Conservation (phyloP, 1,140 invertebrate species). For the Lasioglossum albipes region DNA sequence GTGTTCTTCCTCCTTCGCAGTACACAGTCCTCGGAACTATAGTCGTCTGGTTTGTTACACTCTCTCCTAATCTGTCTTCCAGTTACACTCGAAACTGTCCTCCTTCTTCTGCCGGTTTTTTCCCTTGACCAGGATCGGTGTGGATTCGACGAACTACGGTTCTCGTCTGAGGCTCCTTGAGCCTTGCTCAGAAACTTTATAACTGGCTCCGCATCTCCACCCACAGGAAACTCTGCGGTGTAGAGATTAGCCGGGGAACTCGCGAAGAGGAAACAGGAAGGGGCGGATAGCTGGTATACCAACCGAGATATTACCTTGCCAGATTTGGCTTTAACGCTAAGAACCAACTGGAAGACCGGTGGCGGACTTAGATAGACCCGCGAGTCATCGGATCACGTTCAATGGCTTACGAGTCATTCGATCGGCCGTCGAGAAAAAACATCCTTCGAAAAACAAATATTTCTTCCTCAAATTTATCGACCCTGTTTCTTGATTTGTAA, state of each 20-base stretch:
- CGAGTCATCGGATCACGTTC: too few species aligned
- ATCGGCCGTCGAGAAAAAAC: too few species aligned
- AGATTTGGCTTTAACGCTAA: constrained; percentile 40
- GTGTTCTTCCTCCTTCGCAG: background rate
- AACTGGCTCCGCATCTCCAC: constrained; percentile 52
- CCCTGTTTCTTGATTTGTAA: too few species aligned
- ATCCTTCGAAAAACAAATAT: too few species aligned
- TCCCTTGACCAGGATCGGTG: background rate
- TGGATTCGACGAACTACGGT: background rate
- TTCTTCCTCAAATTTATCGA: too few species aligned
- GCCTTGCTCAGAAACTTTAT: constrained; percentile 61
- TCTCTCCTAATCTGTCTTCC: too few species aligned
- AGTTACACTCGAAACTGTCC: too few species aligned
- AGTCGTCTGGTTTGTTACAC: too few species aligned
- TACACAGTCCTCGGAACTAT: too few species aligned
- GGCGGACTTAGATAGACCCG: too few species aligned
- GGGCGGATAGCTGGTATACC: constrained; percentile 67
- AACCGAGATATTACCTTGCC: constrained; percentile 63
- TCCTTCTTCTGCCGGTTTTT: too few species aligned
- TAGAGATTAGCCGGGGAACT: constrained; percentile 64
- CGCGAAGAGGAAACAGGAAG: constrained; percentile 73
- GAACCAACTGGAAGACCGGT: background rate
- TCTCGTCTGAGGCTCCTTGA: constrained; percentile 46
- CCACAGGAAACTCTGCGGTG: constrained; percentile 70
- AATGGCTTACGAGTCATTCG: too few species aligned